Conservation (phyloP, 2,113 vertebrate genomes). For the Plectropomus leopardus region DNA sequence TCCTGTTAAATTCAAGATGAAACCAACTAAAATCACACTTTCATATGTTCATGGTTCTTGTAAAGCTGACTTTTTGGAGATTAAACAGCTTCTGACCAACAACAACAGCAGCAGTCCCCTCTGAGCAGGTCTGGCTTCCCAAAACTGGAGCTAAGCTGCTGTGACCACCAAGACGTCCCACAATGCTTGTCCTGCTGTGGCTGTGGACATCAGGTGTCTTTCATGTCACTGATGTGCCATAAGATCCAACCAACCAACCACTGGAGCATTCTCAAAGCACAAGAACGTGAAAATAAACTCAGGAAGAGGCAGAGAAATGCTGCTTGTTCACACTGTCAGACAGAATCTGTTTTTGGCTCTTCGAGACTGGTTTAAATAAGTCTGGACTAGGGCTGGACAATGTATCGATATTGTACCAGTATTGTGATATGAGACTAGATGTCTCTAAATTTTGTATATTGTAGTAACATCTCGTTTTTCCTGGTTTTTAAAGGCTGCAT, state of each 20-base stretch:
- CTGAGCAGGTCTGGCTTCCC: neutral
- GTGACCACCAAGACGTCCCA: conserved; percentile 21
- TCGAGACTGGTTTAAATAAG: too few relatives aligned
- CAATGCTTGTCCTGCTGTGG: conserved; percentile 24
- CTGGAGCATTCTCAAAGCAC: neutral
- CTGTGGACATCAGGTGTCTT: conserved; percentile 46
- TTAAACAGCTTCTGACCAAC: neutral
- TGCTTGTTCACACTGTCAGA: too few relatives aligned
- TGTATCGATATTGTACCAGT: too few relatives aligned
- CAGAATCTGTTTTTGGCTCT: too few relatives aligned
- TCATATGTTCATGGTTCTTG: neutral
- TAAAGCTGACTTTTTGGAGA: conserved; percentile 4
- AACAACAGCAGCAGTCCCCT: neutral
- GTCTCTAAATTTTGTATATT: too few relatives aligned
- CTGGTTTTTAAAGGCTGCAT: too few relatives aligned
- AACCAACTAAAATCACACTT: conserved; percentile 10
- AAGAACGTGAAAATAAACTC: neutral
- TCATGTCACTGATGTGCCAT: neutral
- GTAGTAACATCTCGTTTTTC: too few relatives aligned
- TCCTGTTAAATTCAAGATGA: conserved; percentile 12
- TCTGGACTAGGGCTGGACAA: too few relatives aligned
- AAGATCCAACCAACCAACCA: neutral
- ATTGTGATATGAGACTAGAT: too few relatives aligned
- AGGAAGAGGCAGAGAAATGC: neutral
- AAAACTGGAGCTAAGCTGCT: conserved; percentile 14